Evolutionary conservation across 2,888 invertebrate species (phyloP).

Genomic region (Slavum lentiscoides): DNA sequence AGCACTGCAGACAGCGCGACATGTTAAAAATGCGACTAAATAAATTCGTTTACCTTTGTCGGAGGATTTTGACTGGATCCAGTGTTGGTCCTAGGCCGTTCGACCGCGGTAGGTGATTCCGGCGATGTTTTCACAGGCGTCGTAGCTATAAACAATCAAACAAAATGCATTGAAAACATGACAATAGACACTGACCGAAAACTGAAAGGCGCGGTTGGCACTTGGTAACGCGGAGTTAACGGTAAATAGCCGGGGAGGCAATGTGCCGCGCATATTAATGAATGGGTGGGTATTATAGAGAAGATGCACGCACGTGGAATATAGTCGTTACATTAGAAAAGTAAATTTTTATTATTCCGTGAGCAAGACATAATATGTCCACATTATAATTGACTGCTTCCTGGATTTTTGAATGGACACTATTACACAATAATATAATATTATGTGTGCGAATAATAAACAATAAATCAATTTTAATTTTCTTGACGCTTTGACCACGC

Average conservation of each 20-base stretch:
- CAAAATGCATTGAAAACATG: neutral
- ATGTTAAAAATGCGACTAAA: conserved; percentile 22
- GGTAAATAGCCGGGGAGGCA: neutral
- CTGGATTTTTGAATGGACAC: conserved; percentile 17
- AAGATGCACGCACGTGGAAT: neutral
- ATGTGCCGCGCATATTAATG: conserved; percentile 30
- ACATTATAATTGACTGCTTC: conserved; percentile 31
- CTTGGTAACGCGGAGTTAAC: conserved; percentile 15
- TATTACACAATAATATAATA: neutral
- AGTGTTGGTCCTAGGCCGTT: conserved; percentile 45
- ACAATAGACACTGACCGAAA: conserved; percentile 29
- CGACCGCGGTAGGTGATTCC: conserved; percentile 40
- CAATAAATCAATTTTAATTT: conserved; percentile 4
- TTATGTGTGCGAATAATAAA: neutral
- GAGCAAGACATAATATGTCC: neutral
- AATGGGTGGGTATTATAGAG: conserved; percentile 6
- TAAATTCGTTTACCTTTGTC: conserved; percentile 35
- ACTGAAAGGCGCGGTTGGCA: conserved; percentile 32
- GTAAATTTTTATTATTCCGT: conserved; percentile 41
- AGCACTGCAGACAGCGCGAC: neutral
- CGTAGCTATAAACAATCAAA: conserved; percentile 32
- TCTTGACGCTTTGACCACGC: no score
- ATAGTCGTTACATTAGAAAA: conserved; percentile 8
- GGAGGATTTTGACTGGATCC: conserved; percentile 47
- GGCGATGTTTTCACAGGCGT: conserved; percentile 50